Evolutionary conservation across 1,140 invertebrate genomes (phyloP), one percentile per base, ranked within the genome.

Genomic region (Aplysia californica): DNA sequence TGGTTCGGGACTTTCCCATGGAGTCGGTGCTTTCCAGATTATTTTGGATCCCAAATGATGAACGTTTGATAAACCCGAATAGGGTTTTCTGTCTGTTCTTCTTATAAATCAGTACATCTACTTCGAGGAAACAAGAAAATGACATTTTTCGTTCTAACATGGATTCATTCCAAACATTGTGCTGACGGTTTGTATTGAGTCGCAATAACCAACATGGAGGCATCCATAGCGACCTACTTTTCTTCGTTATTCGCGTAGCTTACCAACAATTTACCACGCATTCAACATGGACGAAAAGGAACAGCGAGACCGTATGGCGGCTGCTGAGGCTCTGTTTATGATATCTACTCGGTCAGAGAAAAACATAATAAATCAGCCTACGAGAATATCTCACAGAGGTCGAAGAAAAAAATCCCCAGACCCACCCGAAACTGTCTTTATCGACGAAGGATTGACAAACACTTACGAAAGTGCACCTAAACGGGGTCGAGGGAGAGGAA

Each of bases 251-350:
- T 50, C 44, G n/a, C 44, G 10, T 38, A 18, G 20, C 59, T 59
- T 55, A 10, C 58, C 15, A 35, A 26, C 55, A 26, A 10, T 67
- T 31, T 70, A 55, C 41, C 68, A 61, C 55, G 38, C 15, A 55
- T 23, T n/a, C 75, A 74, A 67, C 70, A 80, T 80, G 79, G 79
- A 80, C 79, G 75, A 74, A 50, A 74, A 80, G 56, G 79, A 80
- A 35, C 64, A 67, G n/a, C 70, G 69, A 18, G 79, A 80, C 44
- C 64, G 79, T 50, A 31, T 80, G 55, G 75, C 75, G 23, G 79
- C 79, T 0, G 79, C 79, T 0, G 79, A 80, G 29, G 79, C 79
- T 2, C 58, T 80, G 2, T 80, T 69, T 77, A 39, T 72, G 75
- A 50, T 75, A 44, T 59, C 67, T 36, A 67, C 61, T 59, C 65